These are phyloP conservation scores for Halcyon malimbica DNA, from an alignment of 2,113 vertebrate species.

Conservation along the genomic window DNA sequence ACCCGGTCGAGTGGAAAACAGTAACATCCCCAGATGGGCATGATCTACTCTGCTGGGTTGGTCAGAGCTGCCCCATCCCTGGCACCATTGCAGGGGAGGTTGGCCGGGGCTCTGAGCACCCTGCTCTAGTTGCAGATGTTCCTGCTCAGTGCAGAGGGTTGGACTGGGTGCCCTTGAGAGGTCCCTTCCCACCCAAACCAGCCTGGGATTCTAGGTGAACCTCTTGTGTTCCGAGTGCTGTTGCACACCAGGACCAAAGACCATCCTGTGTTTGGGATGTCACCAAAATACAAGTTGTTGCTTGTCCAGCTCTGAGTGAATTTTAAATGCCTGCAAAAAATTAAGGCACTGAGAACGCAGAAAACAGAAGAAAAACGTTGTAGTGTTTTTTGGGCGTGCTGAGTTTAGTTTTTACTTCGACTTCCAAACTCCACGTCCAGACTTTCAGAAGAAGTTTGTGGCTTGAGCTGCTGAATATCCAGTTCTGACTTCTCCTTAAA, in stretches of 20 bases:
- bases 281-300: background rate
- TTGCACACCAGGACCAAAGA: background rate
- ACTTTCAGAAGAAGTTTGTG: too few species aligned
- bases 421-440: background rate
- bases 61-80: background rate
- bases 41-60: accelerated
- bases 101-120: too few species aligned
- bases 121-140: too few species aligned
- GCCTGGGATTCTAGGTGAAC: background rate
- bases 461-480: background rate
- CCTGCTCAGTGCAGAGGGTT: too few species aligned
- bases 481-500: background rate
- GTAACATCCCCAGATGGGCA: too few species aligned
- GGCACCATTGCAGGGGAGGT: background rate
- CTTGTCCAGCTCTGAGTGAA: background rate
- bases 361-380: accelerated
- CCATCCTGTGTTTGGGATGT: accelerated
- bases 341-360: accelerated
- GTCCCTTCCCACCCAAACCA: background rate
- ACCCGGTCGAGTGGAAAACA: background rate
- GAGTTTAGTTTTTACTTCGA: background rate
- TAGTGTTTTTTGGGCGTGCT: background rate
- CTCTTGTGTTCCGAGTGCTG: background rate
- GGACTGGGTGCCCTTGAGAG: background rate
- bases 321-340: background rate